Base-by-base conservation (phyloP, 2,888 invertebrate genomes). In the Caenorhabditis sp. region DNA sequence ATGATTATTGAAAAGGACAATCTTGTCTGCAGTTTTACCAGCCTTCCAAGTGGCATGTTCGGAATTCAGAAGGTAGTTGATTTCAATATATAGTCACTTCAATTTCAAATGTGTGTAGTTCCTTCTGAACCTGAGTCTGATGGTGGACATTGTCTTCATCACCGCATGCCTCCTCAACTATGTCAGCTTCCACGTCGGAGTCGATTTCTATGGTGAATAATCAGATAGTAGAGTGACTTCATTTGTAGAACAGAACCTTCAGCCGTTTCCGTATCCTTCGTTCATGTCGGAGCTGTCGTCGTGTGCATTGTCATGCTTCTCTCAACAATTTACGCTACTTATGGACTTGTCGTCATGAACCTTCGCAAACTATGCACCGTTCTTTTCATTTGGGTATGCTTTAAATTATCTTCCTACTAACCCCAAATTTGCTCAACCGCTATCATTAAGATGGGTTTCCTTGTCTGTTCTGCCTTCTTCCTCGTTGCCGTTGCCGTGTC, bases 231-330 rank as follows among this genome's bases (percentile, higher is more conserved):
- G 18, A 32, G 35, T 22, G 6, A 28, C 13, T 22, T 40, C 32
- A 69, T 18, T 37, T 53, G 50, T 50, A 11, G 24, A 35, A 56
- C 61, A 69, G 61, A 68, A 18, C 32, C 62, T 80, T 64, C 72
- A 80, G 80, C 80, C 55, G 50, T 76, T 35, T 80, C 80, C n/a
- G 80, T 80, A 8, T 71, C 81, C 0, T 44, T 64, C n/a, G 68
- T 71, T 28, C 70, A 81, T 47, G 50, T 81, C 15, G 71, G 70
- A 44, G 67, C 81, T 11, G 60, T 81, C 15, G 6, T 69, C 18
- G 60, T 71, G 18, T 55, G 71, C 20, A 11, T 68, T 56, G 61
- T 74, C 5, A 55, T 68, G 37, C 53, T 77, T 28, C 6, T 71
- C n/a, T 20, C 68, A 1, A 60, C 77, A 1, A 24, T 82, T 53